Evolutionary conservation across 2,113 vertebrate genomes (phyloP).

Genomic region (Terrapene triunguis): DNA sequence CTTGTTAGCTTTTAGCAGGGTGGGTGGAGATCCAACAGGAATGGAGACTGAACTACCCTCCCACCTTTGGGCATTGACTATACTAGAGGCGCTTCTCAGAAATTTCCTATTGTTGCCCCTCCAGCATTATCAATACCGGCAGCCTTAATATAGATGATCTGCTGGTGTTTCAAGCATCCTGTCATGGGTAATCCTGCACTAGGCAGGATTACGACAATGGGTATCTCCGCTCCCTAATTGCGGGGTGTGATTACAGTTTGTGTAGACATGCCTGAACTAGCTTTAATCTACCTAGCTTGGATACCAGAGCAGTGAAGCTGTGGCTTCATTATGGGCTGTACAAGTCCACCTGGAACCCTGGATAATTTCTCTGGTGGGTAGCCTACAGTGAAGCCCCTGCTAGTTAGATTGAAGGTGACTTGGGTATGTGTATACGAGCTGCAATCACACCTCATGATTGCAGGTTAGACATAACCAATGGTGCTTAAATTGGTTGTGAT

Average conservation of each 20-base stretch:
- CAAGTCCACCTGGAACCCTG: neutral
- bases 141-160: neutral
- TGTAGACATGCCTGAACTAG: neutral
- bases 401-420: neutral
- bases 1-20: conserved; percentile 7
- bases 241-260: neutral
- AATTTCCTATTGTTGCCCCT: neutral
- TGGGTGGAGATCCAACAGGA: neutral
- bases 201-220: neutral
- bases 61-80: neutral
- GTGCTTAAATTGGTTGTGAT: neutral
- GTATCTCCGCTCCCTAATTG: neutral
- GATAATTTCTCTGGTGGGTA: neutral
- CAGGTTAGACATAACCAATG: neutral
- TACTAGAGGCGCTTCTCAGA: neutral
- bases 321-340: neutral
- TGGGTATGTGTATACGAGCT: neutral
- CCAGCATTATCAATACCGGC: neutral
- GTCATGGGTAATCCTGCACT: neutral
- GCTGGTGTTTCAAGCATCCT: neutral
- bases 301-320: neutral
- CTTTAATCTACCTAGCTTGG: neutral
- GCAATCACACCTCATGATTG: neutral
- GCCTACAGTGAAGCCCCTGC: neutral
- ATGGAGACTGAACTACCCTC: rapidly evolving